Evolutionary conservation across 2,888 invertebrate species (phyloP).

Genomic region (Drosophila suboccidentalis): DNA sequence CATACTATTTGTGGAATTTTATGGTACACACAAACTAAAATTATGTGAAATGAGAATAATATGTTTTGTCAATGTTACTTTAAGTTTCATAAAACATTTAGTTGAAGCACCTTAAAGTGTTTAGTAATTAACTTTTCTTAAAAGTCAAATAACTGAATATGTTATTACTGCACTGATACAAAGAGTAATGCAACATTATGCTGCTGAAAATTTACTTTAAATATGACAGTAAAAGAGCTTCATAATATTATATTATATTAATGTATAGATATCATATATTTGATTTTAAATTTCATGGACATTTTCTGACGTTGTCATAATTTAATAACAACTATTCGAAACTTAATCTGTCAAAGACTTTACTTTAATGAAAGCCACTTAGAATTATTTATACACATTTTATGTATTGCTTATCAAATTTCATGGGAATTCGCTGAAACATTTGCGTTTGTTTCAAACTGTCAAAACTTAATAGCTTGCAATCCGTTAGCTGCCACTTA

Average conservation of each 20-base stretch:
- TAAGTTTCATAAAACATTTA: too few relatives aligned
- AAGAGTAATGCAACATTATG: neutral
- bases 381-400: neutral
- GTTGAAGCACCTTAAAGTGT: too few relatives aligned
- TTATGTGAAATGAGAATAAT: too few relatives aligned
- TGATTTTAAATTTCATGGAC: neutral
- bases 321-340: neutral
- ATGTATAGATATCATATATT: too few relatives aligned
- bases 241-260: neutral
- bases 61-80: too few relatives aligned
- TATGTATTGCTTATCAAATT: conserved; percentile 15
- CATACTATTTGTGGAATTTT: too few relatives aligned
- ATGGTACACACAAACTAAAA: too few relatives aligned
- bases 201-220: neutral
- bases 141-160: too few relatives aligned
- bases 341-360: neutral
- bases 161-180: too few relatives aligned
- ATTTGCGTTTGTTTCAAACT: conserved; percentile 7
- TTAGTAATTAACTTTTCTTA: too few relatives aligned
- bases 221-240: neutral
- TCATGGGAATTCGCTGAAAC: conserved; percentile 6
- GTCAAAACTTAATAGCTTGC: conserved; percentile 23
- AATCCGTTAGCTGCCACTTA: conserved; percentile 12
- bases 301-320: neutral
- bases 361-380: neutral